phyloP scores from a whole-genome alignment of 2,888 invertebrate genomes.

The Drosophila borborema region DNA sequence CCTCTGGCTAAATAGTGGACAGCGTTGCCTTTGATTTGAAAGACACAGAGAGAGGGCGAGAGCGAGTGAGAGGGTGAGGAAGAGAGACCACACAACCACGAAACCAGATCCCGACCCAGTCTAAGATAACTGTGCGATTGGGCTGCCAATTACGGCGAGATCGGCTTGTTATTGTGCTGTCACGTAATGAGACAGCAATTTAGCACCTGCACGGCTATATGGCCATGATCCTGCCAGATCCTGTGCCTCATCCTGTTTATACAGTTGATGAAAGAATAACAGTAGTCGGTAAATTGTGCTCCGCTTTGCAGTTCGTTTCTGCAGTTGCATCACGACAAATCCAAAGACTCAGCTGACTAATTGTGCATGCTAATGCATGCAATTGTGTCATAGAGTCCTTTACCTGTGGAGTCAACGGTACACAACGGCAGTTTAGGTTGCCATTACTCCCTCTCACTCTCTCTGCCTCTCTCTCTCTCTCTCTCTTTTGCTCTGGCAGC shows the following conservation, averaged over 20 bases:
- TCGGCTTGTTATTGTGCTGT: slow-evolving; percentile 59
- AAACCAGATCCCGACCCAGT: slow-evolving; percentile 21
- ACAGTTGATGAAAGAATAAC: slow-evolving; percentile 69
- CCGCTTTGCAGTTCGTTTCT: slow-evolving; percentile 31
- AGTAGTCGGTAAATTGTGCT: slow-evolving; percentile 49
- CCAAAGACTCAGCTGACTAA: slow-evolving; percentile 58
- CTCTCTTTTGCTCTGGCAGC: neutral
- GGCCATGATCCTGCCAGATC: neutral
- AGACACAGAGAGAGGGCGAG: slow-evolving; percentile 21
- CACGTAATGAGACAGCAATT: slow-evolving; percentile 75
- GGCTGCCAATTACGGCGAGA: slow-evolving; percentile 45
- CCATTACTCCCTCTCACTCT: neutral
- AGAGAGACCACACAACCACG: slow-evolving; percentile 48
- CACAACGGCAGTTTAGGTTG: slow-evolving; percentile 43
- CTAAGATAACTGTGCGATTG: slow-evolving; percentile 23
- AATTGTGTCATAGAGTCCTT: slow-evolving; percentile 75
- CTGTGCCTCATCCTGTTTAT: slow-evolving; percentile 54
- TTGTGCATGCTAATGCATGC: slow-evolving; percentile 80
- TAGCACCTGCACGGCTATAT: slow-evolving; percentile 65
- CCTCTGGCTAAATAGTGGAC: slow-evolving; percentile 37
- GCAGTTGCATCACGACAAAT: slow-evolving; percentile 54
- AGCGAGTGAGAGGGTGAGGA: slow-evolving; percentile 16
- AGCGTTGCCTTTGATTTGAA: slow-evolving; percentile 49
- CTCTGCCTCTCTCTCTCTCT: neutral
- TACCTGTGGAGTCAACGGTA: slow-evolving; percentile 61